These are phyloP conservation scores for Microctonus brassicae DNA, from an alignment of 2,888 invertebrate genomes.

Conservation along the genomic window DNA sequence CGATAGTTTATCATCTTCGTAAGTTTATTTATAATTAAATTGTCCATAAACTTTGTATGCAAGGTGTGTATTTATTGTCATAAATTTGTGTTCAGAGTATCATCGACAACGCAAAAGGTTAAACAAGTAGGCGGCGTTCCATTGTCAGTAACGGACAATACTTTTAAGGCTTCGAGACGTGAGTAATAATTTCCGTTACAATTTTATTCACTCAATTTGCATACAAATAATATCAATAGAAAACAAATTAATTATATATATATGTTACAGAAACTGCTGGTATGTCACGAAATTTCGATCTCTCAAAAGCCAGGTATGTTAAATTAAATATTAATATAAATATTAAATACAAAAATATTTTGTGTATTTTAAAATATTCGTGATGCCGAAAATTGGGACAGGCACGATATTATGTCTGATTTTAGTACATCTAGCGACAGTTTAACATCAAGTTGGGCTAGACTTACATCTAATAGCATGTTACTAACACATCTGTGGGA, in stretches of 20 bases:
- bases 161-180: slow-evolving; percentile 43
- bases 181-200: slow-evolving; percentile 30
- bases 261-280: slow-evolving; percentile 45
- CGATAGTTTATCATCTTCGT: slow-evolving; percentile 21
- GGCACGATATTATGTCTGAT: slow-evolving; percentile 29
- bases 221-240: slow-evolving; percentile 5
- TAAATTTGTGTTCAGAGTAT: slow-evolving; percentile 28
- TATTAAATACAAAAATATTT: neutral
- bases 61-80: too few species aligned
- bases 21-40: slow-evolving; percentile 4
- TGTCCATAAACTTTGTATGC: neutral
- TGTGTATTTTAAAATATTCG: neutral
- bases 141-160: slow-evolving; percentile 41
- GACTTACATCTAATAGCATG: slow-evolving; percentile 64
- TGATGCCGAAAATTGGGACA: neutral
- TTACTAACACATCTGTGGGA: slow-evolving; percentile 63
- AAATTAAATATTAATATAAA: neutral
- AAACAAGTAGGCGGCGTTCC: slow-evolving; percentile 42
- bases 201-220: slow-evolving; percentile 5
- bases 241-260: neutral
- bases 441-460: slow-evolving; percentile 62
- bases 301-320: slow-evolving; percentile 55
- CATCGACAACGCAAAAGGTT: slow-evolving; percentile 34
- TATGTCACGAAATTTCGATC: slow-evolving; percentile 47
- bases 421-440: slow-evolving; percentile 60